A percentile compares a stretch with the other conserved stretches of the same genome.
Evolutionary conservation across 2,113 vertebrate genomes (phyloP).

Genomic region (Silurus glanis): DNA sequence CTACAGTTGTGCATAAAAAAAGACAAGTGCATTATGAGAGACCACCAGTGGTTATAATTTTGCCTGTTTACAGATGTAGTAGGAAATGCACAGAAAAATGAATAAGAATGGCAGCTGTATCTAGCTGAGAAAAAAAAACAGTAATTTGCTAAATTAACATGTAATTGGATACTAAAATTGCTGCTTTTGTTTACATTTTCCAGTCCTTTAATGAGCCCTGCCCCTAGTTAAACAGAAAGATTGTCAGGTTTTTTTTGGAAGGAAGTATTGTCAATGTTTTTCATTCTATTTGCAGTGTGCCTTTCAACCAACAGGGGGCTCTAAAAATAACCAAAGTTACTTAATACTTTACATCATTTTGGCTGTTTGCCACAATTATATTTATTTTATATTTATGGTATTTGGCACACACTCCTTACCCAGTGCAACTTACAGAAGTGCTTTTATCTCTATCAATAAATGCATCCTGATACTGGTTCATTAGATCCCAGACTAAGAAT

Average conservation of each 20-base stretch:
- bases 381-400: too few relatives aligned
- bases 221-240: background rate
- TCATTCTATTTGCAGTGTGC: background rate
- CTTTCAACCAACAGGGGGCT: background rate
- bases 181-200: background rate
- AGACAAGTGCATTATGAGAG: background rate
- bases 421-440: too few relatives aligned
- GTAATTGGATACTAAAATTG: background rate
- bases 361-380: background rate
- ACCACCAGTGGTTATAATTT: background rate
- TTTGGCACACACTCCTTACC: too few relatives aligned
- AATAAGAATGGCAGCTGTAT: background rate
- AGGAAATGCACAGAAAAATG: background rate
- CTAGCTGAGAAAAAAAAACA: too few relatives aligned
- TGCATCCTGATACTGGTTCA: too few relatives aligned
- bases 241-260: background rate
- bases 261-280: background rate
- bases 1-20: background rate
- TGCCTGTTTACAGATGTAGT: background rate
- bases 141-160: slow-evolving; percentile 9
- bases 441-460: too few relatives aligned
- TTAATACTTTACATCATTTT: background rate
- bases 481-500: too few relatives aligned
- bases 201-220: background rate
- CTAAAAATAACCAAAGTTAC: background rate